Evolutionary conservation across 2,888 invertebrate species (phyloP).

Genomic region (Scaptomyza parva): DNA sequence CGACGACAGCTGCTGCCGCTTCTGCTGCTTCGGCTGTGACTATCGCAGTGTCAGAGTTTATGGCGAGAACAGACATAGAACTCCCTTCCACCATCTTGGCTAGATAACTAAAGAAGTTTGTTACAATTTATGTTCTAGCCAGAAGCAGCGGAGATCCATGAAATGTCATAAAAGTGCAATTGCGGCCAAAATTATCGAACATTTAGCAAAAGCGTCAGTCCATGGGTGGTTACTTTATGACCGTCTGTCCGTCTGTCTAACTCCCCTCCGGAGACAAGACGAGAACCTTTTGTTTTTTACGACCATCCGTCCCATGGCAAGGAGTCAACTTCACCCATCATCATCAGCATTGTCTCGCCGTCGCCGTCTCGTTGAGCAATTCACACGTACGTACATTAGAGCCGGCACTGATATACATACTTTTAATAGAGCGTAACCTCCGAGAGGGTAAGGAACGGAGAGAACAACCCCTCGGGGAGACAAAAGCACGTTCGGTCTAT

Average conservation of each 20-base stretch:
- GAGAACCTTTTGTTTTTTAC: constrained; percentile 62
- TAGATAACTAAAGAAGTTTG: constrained; percentile 52
- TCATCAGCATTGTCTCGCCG: constrained; percentile 13
- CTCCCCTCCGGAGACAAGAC: constrained; percentile 3
- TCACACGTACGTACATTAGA: constrained; percentile 72
- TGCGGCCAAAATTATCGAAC: constrained; percentile 79
- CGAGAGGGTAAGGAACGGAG: background rate
- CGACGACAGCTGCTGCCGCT: constrained; percentile 65
- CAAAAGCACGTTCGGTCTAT: constrained; percentile 38
- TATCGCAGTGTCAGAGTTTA: constrained; percentile 48
- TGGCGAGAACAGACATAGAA: constrained; percentile 30
- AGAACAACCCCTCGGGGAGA: constrained; percentile 28
- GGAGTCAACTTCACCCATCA: constrained; percentile 25
- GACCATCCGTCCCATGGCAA: constrained; percentile 52
- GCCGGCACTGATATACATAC: constrained; percentile 73
- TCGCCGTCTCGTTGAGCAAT: constrained; percentile 44
- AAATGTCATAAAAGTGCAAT: constrained; percentile 77
- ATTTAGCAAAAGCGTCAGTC: constrained; percentile 72
- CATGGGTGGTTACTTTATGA: constrained; percentile 67
- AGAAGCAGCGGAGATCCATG: constrained; percentile 59
- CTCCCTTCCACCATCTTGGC: constrained; percentile 19
- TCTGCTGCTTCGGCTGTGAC: too few relatives aligned
- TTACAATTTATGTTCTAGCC: constrained; percentile 66
- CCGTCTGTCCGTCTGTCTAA: too few relatives aligned
- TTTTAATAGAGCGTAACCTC: constrained; percentile 50